Evolutionary conservation across 2,113 vertebrate species (phyloP).

Genomic region (Limnothrissa miodon): DNA sequence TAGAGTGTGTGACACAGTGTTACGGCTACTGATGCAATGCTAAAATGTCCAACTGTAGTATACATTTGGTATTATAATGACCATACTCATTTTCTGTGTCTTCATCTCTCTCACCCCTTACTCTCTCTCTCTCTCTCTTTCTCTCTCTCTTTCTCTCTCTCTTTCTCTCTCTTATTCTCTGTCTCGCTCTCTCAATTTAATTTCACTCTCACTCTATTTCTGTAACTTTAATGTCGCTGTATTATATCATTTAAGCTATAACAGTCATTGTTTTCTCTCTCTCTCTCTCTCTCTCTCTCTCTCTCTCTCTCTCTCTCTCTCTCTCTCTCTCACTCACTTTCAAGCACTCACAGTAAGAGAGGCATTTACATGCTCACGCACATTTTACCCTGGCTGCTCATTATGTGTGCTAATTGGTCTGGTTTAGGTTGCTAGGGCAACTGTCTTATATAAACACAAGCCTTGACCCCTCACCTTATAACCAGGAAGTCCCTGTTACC

Average conservation of each 20-base stretch:
- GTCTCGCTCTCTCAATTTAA: constrained; percentile 4
- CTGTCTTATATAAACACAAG: neutral
- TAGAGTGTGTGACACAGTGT: too few relatives aligned
- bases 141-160: too few relatives aligned
- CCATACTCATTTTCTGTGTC: too few relatives aligned
- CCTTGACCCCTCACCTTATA: neutral
- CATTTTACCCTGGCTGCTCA: neutral
- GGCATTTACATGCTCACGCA: neutral
- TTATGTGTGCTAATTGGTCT: neutral
- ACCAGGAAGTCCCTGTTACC: neutral
- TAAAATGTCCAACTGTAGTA: too few relatives aligned
- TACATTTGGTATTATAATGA: too few relatives aligned
- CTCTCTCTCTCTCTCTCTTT: too few relatives aligned
- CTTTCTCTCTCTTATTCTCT: too few relatives aligned
- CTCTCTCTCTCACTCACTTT: neutral
- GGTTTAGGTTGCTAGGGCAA: neutral
- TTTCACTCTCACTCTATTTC: neutral
- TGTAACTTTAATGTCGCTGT: neutral
- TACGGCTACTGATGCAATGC: too few relatives aligned
- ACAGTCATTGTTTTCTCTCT: neutral
- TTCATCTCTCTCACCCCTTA: too few relatives aligned
- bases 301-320: neutral
- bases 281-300: neutral
- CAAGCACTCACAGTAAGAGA: neutral
- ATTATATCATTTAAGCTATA: neutral